Evolutionary conservation across 1,140 invertebrate genomes (phyloP), one percentile per base, ranked within the genome.

Genomic region (Melitaea cinxia): DNA sequence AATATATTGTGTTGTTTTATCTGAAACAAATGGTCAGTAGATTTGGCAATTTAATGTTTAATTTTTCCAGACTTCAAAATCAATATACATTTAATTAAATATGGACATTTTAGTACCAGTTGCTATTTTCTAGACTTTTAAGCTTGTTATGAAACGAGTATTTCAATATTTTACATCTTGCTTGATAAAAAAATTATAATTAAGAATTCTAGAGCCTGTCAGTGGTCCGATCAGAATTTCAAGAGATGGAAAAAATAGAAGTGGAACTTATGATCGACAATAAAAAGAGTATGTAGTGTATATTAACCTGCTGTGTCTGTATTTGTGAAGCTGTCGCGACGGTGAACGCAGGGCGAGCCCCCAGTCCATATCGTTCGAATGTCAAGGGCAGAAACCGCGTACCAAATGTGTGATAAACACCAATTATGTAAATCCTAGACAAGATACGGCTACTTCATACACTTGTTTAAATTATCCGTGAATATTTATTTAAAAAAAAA

Each of bases 301-400:
- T n/a, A n/a, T n/a, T n/a, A n/a, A 2, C 15, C 2, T 15, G 33
- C 37, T 33, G 17, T 57, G 37, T 57, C 54, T 57, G 15, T 57
- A 6, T 26, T 57, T 23, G 6, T 42, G 45, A 37, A 23, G 4
- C 35, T 37, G 30, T 23, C 35, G n/a, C 21, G 53, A 39, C 39
- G 10, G 42, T 47, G 21, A 47, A 4, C 21, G 28, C 54, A 53
- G 19, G 74, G 65, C 72, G 73, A 78, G 75, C 75, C 75, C 70
- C 73, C 73, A 42, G 17, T 45, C 61, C 47, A 57, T 61, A 53
- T 64, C 61, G 30, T 26, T 4, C 65, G 75, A 78, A 78, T 78
- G 75, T 65, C 75, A 78, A 78, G 75, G 75, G 61, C 70, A 33
- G 21, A 47, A n/a, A 12, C 54, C 26, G 39, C 54, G 54, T 57